phyloP scores from a whole-genome alignment of 2,113 vertebrate genomes.

The Hippolais icterina region DNA sequence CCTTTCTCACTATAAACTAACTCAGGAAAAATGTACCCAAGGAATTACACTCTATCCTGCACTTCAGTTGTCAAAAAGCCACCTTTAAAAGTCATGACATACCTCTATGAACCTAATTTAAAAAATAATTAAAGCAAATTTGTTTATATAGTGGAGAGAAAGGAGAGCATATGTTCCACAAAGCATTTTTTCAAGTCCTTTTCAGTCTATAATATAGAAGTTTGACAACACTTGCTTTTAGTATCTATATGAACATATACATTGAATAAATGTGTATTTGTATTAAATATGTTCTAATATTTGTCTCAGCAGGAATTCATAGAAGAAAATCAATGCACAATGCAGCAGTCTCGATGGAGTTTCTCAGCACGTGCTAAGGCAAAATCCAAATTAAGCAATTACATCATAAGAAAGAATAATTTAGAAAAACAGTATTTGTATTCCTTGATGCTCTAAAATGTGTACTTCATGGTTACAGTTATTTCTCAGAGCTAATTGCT shows the following conservation, averaged over 20 bases:
- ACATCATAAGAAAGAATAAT: not conserved
- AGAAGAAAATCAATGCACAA: not conserved
- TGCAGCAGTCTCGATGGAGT: not conserved
- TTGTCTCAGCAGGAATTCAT: not conserved
- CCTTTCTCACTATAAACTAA: not conserved
- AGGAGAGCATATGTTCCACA: not conserved
- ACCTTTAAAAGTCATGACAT: not conserved
- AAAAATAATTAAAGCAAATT: not conserved
- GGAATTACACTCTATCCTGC: not conserved
- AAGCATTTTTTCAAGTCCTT: not conserved
- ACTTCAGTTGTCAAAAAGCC: not conserved
- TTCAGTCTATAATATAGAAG: not conserved
- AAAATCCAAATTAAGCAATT: conserved; percentile 20
- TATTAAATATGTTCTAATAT: not conserved
- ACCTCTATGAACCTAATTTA: not conserved
- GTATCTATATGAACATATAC: not conserved
- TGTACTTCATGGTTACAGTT: not conserved
- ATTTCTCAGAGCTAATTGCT: not conserved
- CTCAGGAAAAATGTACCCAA: not conserved
- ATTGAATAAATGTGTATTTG: not conserved
- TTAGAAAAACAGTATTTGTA: not conserved
- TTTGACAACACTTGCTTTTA: not conserved
- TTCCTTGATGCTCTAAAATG: not conserved
- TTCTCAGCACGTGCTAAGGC: not conserved
- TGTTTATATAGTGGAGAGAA: not conserved